These are phyloP conservation scores for Exocentrus adspersus DNA, from an alignment of 2,888 invertebrate species.

Conservation along the genomic window DNA sequence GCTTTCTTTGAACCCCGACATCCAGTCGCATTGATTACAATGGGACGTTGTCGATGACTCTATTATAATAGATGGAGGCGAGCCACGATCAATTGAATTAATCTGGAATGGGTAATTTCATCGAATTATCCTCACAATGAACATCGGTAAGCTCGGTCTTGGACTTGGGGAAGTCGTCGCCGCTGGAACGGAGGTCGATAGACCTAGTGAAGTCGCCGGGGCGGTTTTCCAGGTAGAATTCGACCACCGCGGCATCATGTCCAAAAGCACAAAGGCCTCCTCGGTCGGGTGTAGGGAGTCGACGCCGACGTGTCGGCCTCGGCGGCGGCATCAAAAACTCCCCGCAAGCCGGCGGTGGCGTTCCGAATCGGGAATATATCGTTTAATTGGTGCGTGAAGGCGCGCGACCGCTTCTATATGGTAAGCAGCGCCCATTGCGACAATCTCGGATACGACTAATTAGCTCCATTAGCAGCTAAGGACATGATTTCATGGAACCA, in stretches of 20 bases:
- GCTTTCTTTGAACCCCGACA: conserved; percentile 2
- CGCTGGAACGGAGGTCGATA: conserved; percentile 30
- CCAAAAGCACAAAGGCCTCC: conserved; percentile 16
- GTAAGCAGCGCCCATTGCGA: conserved; percentile 58
- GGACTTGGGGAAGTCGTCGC: too few species aligned
- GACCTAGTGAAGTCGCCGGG: too few species aligned
- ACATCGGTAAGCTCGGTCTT: too few species aligned
- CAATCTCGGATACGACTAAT: conserved; percentile 59
- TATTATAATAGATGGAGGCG: not conserved
- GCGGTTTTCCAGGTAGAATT: conserved; percentile 42
- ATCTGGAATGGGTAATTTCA: not conserved
- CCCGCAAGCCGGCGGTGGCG: conserved; percentile 45
- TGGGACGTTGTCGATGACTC: not conserved
- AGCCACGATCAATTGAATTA: not conserved
- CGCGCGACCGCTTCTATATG: conserved; percentile 51
- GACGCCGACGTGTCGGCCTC: conserved; percentile 37
- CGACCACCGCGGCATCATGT: conserved; percentile 50
- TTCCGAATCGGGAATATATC: conserved; percentile 54
- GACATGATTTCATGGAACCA: conserved; percentile 58
- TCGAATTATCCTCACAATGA: not conserved
- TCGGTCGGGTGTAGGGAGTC: conserved; percentile 4
- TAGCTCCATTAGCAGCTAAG: conserved; percentile 58
- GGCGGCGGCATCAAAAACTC: conserved; percentile 47
- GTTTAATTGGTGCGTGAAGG: conserved; percentile 55
- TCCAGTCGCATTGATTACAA: not conserved